Base-by-base conservation (phyloP, 2,113 vertebrate species). In the Tachysurus fulvidraco region DNA sequence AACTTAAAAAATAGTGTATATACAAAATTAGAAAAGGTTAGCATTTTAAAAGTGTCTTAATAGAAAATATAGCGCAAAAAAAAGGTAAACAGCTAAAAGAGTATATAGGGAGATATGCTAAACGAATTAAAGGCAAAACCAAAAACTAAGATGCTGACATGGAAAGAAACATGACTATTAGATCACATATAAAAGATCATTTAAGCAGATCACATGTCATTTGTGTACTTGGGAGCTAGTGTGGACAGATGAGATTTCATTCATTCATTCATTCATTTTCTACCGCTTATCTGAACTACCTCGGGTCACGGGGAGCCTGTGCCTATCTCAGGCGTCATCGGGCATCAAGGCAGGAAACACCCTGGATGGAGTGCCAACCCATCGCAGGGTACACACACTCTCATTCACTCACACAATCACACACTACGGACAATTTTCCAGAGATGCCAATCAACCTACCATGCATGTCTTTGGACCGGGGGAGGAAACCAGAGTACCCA, bases 1-100 rank as follows among this genome's bases (percentile, higher is more conserved):
- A 89, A 85, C 87, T 88, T 87, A 94, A 89, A 92, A 94, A 93
- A 90, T 91, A 85, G 88, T 89, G 90, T 86, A 88, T 85, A 92
- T 91, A 88, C 91, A 93, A 90, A 90, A 87, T 76, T 81, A 84
- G 23, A 78, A 88, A 89, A 89, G 80, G 60, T 81, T 78, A 65
- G 87, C 69, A 79, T 83, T 86, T 86, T 67, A 83, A 86, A 80
- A 89, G 85, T 50, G 71, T 83, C 78, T 85, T 90, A 90, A 87
- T 85, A 88, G 28, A 91, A 88, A 89, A 85, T 79, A 77, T 59
- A 76, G 77, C 65, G 2, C 36, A 36, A 78, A 81, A 59, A 46
- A 85, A 44, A 86, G 65, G 59, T 54, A 85, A 77, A 85, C 62
- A 64, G 54, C 60, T 79, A 57, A 55, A 84, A 71, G 30, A 10